These are phyloP conservation scores for Caenorhabditis panamensis DNA, from an alignment of 2,888 invertebrate genomes.

Conservation along the genomic window DNA sequence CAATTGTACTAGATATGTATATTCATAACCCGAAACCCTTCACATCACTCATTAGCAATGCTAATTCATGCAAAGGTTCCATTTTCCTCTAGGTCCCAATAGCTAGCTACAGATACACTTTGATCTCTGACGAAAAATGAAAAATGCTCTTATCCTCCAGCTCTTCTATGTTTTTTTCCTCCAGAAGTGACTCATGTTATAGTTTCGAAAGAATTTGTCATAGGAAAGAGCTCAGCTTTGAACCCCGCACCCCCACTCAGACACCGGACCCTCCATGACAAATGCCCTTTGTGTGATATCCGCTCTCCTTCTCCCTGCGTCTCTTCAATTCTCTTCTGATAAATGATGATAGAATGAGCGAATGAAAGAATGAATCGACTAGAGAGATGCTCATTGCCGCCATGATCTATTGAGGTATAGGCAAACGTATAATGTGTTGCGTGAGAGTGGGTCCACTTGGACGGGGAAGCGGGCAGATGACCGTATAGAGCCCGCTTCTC, in stretches of 20 bases:
- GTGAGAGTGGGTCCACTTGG: slow-evolving; percentile 24
- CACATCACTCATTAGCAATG: neutral
- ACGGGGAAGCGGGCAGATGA: neutral
- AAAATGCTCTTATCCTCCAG: too few relatives aligned
- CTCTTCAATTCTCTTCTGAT: slow-evolving; percentile 5
- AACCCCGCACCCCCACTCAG: slow-evolving; percentile 12
- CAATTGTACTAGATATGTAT: too few relatives aligned
- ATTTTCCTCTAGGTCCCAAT: neutral
- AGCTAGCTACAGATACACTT: neutral
- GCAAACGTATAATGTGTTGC: slow-evolving; percentile 47
- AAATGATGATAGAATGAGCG: slow-evolving; percentile 33
- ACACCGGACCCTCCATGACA: slow-evolving; percentile 28
- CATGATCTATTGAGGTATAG: slow-evolving; percentile 47
- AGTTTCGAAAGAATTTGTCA: neutral
- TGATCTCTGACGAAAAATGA: neutral
- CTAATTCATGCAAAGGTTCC: slow-evolving; percentile 14
- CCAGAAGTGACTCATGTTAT: slow-evolving; percentile 10
- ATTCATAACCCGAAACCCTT: neutral
- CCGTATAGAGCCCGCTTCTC: slow-evolving; percentile 13
- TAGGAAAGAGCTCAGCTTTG: slow-evolving; percentile 13
- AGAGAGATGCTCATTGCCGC: slow-evolving; percentile 11
- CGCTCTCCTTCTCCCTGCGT: slow-evolving; percentile 15
- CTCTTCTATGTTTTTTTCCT: neutral
- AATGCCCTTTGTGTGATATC: slow-evolving; percentile 52
- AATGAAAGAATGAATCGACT: neutral